Evolutionary conservation across 1,140 invertebrate genomes (phyloP).

Genomic region (Calycopis cecrops): DNA sequence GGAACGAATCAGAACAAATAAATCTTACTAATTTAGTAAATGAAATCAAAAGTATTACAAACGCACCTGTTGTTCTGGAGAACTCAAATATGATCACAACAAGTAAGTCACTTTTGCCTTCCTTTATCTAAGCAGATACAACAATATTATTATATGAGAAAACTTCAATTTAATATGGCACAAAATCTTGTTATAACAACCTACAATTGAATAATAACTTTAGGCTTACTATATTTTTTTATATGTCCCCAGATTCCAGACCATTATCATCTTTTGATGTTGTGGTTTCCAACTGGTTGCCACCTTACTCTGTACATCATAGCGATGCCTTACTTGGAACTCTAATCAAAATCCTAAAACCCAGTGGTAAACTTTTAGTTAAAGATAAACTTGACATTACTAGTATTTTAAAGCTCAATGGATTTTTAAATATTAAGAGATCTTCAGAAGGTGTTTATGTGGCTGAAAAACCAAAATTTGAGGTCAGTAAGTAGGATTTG

Average conservation of each 20-base stretch:
- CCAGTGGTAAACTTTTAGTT: slow-evolving; percentile 74
- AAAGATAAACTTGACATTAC: slow-evolving; percentile 59
- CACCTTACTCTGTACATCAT: slow-evolving; percentile 58
- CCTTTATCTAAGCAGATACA: slow-evolving; percentile 5
- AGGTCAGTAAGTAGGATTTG: slow-evolving; percentile 70
- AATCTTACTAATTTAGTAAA: slow-evolving; percentile 53
- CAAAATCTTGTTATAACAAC: slow-evolving; percentile 6
- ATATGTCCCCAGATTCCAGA: slow-evolving; percentile 67
- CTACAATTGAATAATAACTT: slow-evolving; percentile 7
- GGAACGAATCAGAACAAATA: slow-evolving; percentile 51
- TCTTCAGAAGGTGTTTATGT: slow-evolving; percentile 59
- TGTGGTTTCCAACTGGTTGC: slow-evolving; percentile 75
- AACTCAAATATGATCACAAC: slow-evolving; percentile 62
- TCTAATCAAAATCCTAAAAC: slow-evolving; percentile 76
- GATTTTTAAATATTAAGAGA: slow-evolving; percentile 76
- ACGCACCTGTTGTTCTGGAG: slow-evolving; percentile 57
- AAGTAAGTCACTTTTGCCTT: slow-evolving; percentile 41
- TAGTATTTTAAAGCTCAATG: slow-evolving; percentile 78
- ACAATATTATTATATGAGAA: too few relatives aligned
- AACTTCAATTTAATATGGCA: too few relatives aligned
- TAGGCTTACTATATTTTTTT: slow-evolving; percentile 8
- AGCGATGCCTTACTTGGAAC: slow-evolving; percentile 72
- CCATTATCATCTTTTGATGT: slow-evolving; percentile 76
- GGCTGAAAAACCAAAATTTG: slow-evolving; percentile 80
- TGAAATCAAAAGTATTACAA: slow-evolving; percentile 44